Evolutionary conservation across 2,888 invertebrate species (phyloP).

Genomic region (Sminthurides aquaticus): DNA sequence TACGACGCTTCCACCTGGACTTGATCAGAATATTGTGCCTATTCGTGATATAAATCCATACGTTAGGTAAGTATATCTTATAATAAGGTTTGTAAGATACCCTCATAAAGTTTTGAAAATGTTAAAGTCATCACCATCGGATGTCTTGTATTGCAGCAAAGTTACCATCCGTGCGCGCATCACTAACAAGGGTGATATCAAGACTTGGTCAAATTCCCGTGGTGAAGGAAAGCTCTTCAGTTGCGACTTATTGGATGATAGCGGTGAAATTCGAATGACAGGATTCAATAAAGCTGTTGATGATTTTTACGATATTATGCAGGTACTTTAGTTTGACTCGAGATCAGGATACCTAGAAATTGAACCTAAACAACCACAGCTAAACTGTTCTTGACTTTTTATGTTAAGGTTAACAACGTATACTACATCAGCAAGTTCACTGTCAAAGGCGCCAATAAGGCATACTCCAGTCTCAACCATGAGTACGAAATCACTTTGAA

Average conservation of each 20-base stretch:
- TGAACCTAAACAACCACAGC: too few species aligned
- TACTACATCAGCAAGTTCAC: slow-evolving; percentile 78
- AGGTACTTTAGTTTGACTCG: slow-evolving; percentile 54
- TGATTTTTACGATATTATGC: slow-evolving; percentile 78
- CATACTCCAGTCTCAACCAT: slow-evolving; percentile 72
- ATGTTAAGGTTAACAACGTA: slow-evolving; percentile 63
- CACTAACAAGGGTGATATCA: slow-evolving; percentile 68
- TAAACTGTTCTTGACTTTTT: too few species aligned
- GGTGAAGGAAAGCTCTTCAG: slow-evolving; percentile 92
- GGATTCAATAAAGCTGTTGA: slow-evolving; percentile 82
- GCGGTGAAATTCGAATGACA: slow-evolving; percentile 86
- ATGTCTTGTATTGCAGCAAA: slow-evolving; percentile 53
- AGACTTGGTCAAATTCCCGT: slow-evolving; percentile 82
- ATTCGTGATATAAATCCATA: slow-evolving; percentile 85
- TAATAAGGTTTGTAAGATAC: neutral
- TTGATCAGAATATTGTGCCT: slow-evolving; percentile 54
- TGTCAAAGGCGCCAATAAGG: slow-evolving; percentile 90
- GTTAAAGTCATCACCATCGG: too few species aligned
- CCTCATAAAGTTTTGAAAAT: neutral
- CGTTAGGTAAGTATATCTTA: slow-evolving; percentile 58
- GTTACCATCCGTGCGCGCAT: slow-evolving; percentile 91
- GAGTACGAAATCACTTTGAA: slow-evolving; percentile 93
- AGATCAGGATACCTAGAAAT: too few species aligned
- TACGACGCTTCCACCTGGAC: neutral
- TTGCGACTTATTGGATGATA: slow-evolving; percentile 86